Conservation (phyloP, 2,113 vertebrate species). For the Marmota monax region DNA sequence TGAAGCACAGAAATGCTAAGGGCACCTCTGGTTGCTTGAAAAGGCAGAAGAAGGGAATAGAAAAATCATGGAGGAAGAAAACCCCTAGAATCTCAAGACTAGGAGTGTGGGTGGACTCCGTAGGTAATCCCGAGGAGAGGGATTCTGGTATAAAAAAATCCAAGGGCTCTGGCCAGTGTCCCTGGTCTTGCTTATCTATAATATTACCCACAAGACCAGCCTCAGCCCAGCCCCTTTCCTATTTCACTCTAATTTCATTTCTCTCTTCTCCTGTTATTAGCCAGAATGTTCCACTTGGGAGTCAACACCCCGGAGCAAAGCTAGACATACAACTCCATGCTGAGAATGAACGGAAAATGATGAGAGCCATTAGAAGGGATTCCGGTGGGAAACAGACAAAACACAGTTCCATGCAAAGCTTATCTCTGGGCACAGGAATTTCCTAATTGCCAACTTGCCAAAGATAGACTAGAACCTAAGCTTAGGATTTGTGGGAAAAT, state of each 20-base stretch:
- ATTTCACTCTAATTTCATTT: not conserved
- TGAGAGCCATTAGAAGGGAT: not conserved
- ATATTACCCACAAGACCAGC: not conserved
- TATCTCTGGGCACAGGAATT: slow-evolving; percentile 67
- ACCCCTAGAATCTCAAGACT: not conserved
- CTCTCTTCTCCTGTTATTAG: slow-evolving; percentile 10
- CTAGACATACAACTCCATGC: not conserved
- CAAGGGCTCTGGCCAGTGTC: not conserved
- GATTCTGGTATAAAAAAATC: not conserved
- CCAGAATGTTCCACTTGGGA: not conserved
- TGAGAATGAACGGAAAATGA: not conserved
- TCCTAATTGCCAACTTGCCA: slow-evolving; percentile 35
- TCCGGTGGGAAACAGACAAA: not conserved
- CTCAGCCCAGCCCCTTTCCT: not conserved
- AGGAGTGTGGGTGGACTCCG: not conserved
- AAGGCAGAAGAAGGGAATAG: not conserved
- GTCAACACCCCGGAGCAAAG: not conserved
- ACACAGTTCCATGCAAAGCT: not conserved
- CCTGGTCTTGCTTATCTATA: not conserved
- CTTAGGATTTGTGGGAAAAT: not conserved
- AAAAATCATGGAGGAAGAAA: not conserved
- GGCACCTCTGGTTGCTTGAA: not conserved
- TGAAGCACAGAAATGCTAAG: not conserved
- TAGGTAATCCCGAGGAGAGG: not conserved
- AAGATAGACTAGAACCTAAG: not conserved